phyloP scores from a whole-genome alignment of 1,140 invertebrate species.

The Triops cancriformis region DNA sequence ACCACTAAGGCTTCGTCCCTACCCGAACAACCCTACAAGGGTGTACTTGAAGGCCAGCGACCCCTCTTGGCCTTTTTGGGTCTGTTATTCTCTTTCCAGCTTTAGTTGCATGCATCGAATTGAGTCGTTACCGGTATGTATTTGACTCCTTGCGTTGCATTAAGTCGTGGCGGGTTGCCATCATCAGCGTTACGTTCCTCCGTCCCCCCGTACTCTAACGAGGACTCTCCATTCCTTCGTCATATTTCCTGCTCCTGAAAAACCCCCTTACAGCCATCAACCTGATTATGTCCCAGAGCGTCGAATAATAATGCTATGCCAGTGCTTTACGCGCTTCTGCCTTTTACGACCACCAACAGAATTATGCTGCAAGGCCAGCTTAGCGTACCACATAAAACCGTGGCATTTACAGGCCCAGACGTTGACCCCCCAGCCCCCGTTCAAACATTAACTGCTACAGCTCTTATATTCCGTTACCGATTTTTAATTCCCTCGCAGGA shows the following conservation, averaged over 20 bases:
- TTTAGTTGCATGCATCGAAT: too few species aligned
- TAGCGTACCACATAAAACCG: background rate
- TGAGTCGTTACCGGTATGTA: too few species aligned
- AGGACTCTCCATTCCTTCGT: too few species aligned
- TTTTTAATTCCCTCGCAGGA: background rate
- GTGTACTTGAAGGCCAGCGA: too few species aligned
- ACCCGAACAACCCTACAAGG: too few species aligned
- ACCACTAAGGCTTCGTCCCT: too few species aligned
- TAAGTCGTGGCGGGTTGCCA: too few species aligned
- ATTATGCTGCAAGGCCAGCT: background rate
- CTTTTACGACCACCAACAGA: background rate
- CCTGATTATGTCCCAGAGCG: background rate
- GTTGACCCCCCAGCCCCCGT: background rate
- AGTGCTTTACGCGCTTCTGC: constrained; percentile 4
- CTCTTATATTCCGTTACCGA: background rate
- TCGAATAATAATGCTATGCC: background rate
- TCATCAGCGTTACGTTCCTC: too few species aligned
- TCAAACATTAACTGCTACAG: background rate
- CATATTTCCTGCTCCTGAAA: background rate
- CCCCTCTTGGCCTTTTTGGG: too few species aligned
- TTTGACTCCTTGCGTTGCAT: too few species aligned
- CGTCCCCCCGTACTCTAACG: too few species aligned
- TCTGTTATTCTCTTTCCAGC: too few species aligned
- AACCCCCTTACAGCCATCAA: background rate
- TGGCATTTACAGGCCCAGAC: background rate